Evolutionary conservation across 2,797 vertebrate genomes (phyloP).

Genomic region (Pyrrhura leucotis): DNA sequence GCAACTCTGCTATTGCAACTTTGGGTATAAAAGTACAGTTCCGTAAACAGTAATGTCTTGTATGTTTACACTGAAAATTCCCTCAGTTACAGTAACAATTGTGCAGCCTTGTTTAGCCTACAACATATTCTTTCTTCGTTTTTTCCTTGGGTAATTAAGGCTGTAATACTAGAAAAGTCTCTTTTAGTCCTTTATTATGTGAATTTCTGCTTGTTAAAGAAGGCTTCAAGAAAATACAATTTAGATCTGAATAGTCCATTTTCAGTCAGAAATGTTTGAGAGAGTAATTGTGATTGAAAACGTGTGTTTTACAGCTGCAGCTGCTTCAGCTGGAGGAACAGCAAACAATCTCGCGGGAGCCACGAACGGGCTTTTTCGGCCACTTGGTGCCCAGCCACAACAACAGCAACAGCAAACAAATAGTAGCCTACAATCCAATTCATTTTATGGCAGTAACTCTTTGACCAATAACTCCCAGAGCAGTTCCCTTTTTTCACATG

Average conservation of each 20-base stretch:
- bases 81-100: background rate
- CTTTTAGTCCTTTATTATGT: slow-evolving; percentile 4
- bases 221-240: background rate
- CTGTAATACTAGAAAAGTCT: background rate
- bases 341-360: slow-evolving; percentile 91
- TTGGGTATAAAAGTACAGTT: background rate
- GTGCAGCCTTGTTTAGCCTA: background rate
- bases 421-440: slow-evolving; percentile 90
- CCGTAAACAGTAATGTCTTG: background rate
- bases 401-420: slow-evolving; percentile 86
- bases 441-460: slow-evolving; percentile 93
- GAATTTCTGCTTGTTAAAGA: slow-evolving; percentile 31
- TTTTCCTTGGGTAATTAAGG: background rate
- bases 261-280: slow-evolving; percentile 31
- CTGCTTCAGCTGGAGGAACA: slow-evolving; percentile 90
- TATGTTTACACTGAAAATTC: background rate
- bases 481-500: slow-evolving; percentile 97
- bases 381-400: slow-evolving; percentile 88
- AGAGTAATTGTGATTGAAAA: slow-evolving; percentile 54
- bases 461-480: slow-evolving; percentile 93
- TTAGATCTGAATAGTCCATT: slow-evolving; percentile 39
- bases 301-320: slow-evolving; percentile 82
- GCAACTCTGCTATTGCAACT: background rate
- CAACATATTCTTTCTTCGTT: background rate
- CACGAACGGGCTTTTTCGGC: slow-evolving; percentile 92